Percentiles rank a stretch among this genome's conserved stretches.
phyloP scores from a whole-genome alignment of 1,140 invertebrate species.

The Macrostomum lignano region DNA sequence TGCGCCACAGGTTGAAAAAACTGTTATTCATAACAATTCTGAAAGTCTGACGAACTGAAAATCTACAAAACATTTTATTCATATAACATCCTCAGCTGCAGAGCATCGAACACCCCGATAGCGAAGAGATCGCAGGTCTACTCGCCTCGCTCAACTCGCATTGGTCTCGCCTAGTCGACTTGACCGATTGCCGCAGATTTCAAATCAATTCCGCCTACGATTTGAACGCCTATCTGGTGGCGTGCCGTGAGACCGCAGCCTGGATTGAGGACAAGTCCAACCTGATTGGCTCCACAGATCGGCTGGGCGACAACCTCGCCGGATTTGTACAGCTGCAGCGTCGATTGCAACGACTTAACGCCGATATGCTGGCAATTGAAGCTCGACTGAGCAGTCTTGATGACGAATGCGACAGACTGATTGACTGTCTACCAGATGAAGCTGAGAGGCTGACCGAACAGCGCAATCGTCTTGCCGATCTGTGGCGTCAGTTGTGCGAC shows the following conservation, averaged over 20 bases:
- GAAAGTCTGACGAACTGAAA: too few relatives aligned
- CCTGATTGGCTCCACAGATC: slow-evolving; percentile 65
- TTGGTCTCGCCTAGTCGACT: slow-evolving; percentile 42
- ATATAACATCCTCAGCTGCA: slow-evolving; percentile 28
- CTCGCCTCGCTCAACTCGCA: slow-evolving; percentile 43
- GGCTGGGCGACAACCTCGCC: slow-evolving; percentile 48
- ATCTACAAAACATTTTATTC: too few relatives aligned
- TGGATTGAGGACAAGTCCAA: slow-evolving; percentile 99
- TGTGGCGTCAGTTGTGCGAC: slow-evolving; percentile 81
- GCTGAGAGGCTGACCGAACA: slow-evolving; percentile 63
- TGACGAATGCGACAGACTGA: slow-evolving; percentile 60
- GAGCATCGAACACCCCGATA: slow-evolving; percentile 74
- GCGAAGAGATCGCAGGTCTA: slow-evolving; percentile 59
- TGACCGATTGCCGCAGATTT: slow-evolving; percentile 67
- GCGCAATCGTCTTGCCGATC: slow-evolving; percentile 54
- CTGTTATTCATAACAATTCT: too few relatives aligned
- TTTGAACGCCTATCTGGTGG: slow-evolving; percentile 96
- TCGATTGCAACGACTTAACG: slow-evolving; percentile 79
- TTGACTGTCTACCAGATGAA: slow-evolving; percentile 74
- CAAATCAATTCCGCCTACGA: slow-evolving; percentile 78
- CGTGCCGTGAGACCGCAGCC: slow-evolving; percentile 78
- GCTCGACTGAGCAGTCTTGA: slow-evolving; percentile 47
- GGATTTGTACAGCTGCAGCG: slow-evolving; percentile 52
- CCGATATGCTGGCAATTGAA: slow-evolving; percentile 86
- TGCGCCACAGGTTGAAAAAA: too few relatives aligned